Base-by-base conservation (phyloP, 1,140 invertebrate genomes). In the Portunus trituberculatus region DNA sequence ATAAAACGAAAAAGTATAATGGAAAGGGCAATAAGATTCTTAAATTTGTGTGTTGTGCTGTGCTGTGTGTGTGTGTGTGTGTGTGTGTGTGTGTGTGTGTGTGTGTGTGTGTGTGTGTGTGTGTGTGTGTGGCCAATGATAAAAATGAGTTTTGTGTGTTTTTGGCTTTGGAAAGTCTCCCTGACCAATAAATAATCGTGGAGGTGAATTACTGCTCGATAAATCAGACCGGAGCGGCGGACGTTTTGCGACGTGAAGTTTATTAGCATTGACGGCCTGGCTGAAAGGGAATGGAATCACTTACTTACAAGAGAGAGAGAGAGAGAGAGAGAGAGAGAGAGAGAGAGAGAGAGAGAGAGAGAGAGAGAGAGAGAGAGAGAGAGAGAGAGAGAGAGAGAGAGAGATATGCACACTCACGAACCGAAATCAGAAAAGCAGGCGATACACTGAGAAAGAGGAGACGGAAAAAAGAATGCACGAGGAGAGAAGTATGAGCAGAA, bases 81-180 rank as follows among this genome's bases (percentile, higher is more conserved):
- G 67, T 76, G 67, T 76, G 67, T 76, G 67, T 76, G 67, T 76
- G 67, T 76, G 67, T 76, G 67, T 76, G 67, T 76, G 67, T 76
- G 67, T 76, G 67, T 76, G 67, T 76, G 67, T 76, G 67, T 76
- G 67, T n/a, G 67, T 76, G 67, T 0, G 52, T 59, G 67, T 76
- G 67, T 0, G 67, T n/a, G 1, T 25, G 20, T 25, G 20, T 2
- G 52, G 52, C 52, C 52, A 59, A 59, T 59, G 52, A 59, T 59
- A 59, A 59, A 59, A 59, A 59, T 59, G 52, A 59, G 52, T 59
- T 59, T 59, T 76, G 67, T 76, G 67, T 76, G 67, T 76, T 76
- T 76, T 76, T n/a, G 67, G 20, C 67, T 16, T 76, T n/a, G 67
- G 12, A 20, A 76, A 76, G 20, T 76, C 67, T 76, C 67, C 67